Percentiles rank a stretch among this genome's conserved stretches.
Evolutionary conservation across 2,888 invertebrate species (phyloP).

Genomic region (Caenorhabditis sp.): DNA sequence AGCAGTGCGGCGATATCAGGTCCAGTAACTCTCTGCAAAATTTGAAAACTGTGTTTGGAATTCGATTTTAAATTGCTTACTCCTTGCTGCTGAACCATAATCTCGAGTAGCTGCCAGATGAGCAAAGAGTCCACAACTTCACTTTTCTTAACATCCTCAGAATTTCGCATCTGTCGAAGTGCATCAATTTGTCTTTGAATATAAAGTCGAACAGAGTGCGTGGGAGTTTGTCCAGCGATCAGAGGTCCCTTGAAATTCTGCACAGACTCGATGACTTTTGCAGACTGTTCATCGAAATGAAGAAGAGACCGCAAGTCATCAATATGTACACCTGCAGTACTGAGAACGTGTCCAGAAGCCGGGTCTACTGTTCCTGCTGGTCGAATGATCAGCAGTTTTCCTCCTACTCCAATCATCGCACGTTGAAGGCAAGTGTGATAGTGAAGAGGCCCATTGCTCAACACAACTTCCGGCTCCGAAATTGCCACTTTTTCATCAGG

Average conservation of each 20-base stretch:
- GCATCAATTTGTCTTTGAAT: constrained; percentile 79
- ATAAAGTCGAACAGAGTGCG: constrained; percentile 75
- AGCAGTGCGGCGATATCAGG: constrained; percentile 80
- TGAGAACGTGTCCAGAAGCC: constrained; percentile 32
- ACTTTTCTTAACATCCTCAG: constrained; percentile 57
- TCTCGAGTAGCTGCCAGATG: constrained; percentile 81
- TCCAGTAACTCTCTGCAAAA: constrained; percentile 78
- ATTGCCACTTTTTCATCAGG: constrained; percentile 36
- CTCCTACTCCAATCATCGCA: constrained; percentile 67
- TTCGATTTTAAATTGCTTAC: constrained; percentile 59
- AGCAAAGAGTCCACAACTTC: constrained; percentile 78
- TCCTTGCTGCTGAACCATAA: constrained; percentile 81
- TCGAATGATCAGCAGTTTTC: constrained; percentile 62
- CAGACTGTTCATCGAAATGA: constrained; percentile 62
- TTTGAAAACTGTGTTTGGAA: background rate
- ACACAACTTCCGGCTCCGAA: constrained; percentile 54
- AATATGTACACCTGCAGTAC: constrained; percentile 56
- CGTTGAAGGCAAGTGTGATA: constrained; percentile 67
- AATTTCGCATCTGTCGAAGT: constrained; percentile 63
- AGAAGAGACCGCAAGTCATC: constrained; percentile 64
- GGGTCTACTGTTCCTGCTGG: constrained; percentile 52
- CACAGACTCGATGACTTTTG: constrained; percentile 66
- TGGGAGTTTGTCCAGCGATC: constrained; percentile 67
- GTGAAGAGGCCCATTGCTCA: constrained; percentile 64
- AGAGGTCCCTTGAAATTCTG: constrained; percentile 72